phyloP scores from a whole-genome alignment of 2,888 invertebrate genomes.

The Temnothorax rugatulus region DNA sequence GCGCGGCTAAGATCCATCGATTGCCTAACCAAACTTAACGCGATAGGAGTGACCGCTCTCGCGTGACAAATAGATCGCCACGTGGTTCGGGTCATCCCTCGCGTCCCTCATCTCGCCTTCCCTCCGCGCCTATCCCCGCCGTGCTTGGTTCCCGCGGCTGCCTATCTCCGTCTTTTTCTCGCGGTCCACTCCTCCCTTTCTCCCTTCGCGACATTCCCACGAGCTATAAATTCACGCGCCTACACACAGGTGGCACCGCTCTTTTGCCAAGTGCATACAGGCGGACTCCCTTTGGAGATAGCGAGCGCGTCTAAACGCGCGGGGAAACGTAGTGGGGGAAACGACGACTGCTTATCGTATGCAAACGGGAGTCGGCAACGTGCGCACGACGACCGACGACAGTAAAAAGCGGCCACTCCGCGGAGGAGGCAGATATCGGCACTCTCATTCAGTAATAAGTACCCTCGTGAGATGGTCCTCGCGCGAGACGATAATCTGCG shows the following conservation, averaged over 20 bases:
- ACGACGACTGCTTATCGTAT: slow-evolving; percentile 78
- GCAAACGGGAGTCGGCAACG: slow-evolving; percentile 75
- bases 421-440: slow-evolving; percentile 60
- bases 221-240: slow-evolving; percentile 78
- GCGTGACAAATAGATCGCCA: slow-evolving; percentile 76
- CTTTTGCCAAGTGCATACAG: slow-evolving; percentile 71
- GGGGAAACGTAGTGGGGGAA: slow-evolving; percentile 15
- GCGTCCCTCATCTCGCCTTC: slow-evolving; percentile 49
- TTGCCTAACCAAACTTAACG: slow-evolving; percentile 59
- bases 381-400: slow-evolving; percentile 70
- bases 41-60: slow-evolving; percentile 68
- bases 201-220: slow-evolving; percentile 64
- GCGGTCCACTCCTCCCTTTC: slow-evolving; percentile 50
- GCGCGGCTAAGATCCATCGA: slow-evolving; percentile 58
- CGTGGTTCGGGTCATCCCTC: slow-evolving; percentile 77
- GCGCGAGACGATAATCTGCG: slow-evolving; percentile 43
- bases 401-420: slow-evolving; percentile 63
- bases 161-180: slow-evolving; percentile 71
- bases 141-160: slow-evolving; percentile 40
- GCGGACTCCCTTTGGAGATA: slow-evolving; percentile 56
- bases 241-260: slow-evolving; percentile 81
- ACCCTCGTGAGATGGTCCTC: slow-evolving; percentile 76
- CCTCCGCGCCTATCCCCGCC: slow-evolving; percentile 47
- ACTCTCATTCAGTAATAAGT: slow-evolving; percentile 77
- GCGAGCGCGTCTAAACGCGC: slow-evolving; percentile 48